Conservation (phyloP, 2,113 vertebrate genomes). For the Ivindomyrus marchei region DNA sequence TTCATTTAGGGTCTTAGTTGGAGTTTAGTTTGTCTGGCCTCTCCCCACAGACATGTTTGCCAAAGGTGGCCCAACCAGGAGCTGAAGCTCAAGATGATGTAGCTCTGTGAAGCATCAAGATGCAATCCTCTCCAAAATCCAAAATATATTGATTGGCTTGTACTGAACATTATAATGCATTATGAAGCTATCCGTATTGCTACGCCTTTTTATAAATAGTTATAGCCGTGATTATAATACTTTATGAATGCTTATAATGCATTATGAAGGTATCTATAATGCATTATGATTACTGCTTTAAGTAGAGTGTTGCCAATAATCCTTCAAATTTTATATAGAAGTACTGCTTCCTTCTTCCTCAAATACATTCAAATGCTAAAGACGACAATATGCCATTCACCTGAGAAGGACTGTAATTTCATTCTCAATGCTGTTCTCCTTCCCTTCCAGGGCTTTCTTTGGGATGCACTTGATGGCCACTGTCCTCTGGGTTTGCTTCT, state of each 20-base stretch:
- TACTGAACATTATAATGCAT: background rate
- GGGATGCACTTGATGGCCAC: conserved; percentile 86
- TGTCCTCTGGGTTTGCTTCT: conserved; percentile 70
- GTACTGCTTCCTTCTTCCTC: background rate
- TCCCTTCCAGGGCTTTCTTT: conserved; percentile 80
- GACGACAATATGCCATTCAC: conserved; percentile 47
- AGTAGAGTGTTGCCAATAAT: background rate
- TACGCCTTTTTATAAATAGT: too few relatives aligned
- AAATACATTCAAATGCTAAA: background rate
- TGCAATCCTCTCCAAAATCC: background rate
- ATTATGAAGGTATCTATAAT: background rate
- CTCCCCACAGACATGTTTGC: background rate
- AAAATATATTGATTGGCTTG: background rate
- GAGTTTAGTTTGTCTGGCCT: background rate
- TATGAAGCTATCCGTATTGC: background rate
- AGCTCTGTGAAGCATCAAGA: background rate
- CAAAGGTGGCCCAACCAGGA: background rate
- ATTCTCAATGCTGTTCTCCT: conserved; percentile 81
- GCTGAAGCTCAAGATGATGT: background rate
- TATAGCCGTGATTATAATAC: too few relatives aligned
- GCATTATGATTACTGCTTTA: background rate
- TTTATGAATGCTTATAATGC: too few relatives aligned
- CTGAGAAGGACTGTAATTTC: conserved; percentile 81
- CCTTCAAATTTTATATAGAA: background rate
- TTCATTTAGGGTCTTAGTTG: background rate